phyloP scores from a whole-genome alignment of 64 coral and sea anemone genomes.

The Pachyseris speciosa region DNA sequence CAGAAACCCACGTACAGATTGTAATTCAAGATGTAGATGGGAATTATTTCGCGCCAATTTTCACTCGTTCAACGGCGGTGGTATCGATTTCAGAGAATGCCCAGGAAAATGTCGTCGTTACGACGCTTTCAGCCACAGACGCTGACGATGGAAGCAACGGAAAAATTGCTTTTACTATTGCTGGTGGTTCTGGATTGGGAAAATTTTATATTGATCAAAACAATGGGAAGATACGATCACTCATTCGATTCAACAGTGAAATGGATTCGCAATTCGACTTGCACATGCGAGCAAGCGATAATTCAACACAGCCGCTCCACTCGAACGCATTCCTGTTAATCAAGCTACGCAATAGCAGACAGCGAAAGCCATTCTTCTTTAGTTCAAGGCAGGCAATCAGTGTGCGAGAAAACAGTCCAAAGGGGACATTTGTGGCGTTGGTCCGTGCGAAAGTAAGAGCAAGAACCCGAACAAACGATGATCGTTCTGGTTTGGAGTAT shows the following conservation, averaged over 20 bases:
- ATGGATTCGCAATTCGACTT: constrained; percentile 67
- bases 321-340: constrained; percentile 72
- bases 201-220: constrained; percentile 73
- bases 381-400: constrained; percentile 19
- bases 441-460: constrained; percentile 45
- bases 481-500: constrained; percentile 47
- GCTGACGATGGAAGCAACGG: constrained; percentile 66
- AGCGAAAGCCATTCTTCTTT: constrained; percentile 73
- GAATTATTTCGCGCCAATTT: constrained; percentile 80
- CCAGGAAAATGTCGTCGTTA: constrained; percentile 8
- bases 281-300: constrained; percentile 76
- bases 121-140: constrained; percentile 71
- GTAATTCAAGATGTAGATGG: constrained; percentile 73
- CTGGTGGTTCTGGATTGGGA: constrained; percentile 75
- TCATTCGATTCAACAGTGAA: constrained; percentile 60
- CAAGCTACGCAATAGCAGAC: constrained; percentile 13
- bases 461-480: neutral
- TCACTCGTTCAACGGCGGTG: constrained; percentile 27
- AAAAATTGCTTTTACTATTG: constrained; percentile 57
- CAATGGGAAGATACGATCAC: constrained; percentile 57
- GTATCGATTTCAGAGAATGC: constrained; percentile 56
- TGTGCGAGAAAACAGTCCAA: constrained; percentile 78
- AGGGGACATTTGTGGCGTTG: constrained; percentile 77
- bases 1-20: constrained; percentile 61
- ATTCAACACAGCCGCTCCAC: constrained; percentile 59